Percentiles rank a stretch among this genome's conserved stretches.
phyloP scores from a whole-genome alignment of 2,797 vertebrate genomes.

The Ammospiza maritima region DNA sequence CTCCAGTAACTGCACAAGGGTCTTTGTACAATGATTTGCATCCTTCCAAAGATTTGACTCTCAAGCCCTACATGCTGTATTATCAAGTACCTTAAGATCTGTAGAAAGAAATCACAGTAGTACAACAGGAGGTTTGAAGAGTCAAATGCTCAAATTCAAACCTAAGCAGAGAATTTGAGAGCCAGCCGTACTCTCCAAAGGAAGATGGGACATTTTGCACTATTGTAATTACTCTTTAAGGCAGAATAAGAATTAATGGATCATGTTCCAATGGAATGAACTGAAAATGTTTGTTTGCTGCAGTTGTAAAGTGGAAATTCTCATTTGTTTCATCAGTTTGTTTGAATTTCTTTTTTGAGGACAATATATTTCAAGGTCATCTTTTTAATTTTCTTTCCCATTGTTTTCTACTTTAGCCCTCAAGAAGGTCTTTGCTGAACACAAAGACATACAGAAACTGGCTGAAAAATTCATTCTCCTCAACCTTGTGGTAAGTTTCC shows the following conservation, averaged over 20 bases:
- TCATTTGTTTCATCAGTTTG: neutral
- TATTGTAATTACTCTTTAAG: neutral
- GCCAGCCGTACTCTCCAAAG: neutral
- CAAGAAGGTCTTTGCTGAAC: slow-evolving; percentile 87
- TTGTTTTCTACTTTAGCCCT: slow-evolving; percentile 79
- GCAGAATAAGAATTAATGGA: neutral
- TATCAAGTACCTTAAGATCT: neutral
- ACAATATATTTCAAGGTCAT: neutral
- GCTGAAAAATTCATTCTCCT: slow-evolving; percentile 90
- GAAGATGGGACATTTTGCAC: neutral
- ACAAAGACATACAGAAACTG: slow-evolving; percentile 86
- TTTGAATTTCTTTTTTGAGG: neutral
- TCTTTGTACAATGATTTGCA: neutral
- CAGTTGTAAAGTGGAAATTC: neutral
- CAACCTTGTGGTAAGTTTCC: slow-evolving; percentile 89
- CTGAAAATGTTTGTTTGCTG: neutral
- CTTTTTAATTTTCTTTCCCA: neutral
- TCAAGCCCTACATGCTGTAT: neutral
- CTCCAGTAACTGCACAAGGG: neutral
- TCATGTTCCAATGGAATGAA: neutral
- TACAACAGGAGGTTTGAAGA: neutral
- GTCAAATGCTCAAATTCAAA: neutral
- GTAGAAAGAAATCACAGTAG: neutral
- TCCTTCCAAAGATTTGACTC: neutral
- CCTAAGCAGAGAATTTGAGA: neutral